Evolutionary conservation across 2,888 invertebrate species (phyloP).

Genomic region (Hypercompe scribonia): DNA sequence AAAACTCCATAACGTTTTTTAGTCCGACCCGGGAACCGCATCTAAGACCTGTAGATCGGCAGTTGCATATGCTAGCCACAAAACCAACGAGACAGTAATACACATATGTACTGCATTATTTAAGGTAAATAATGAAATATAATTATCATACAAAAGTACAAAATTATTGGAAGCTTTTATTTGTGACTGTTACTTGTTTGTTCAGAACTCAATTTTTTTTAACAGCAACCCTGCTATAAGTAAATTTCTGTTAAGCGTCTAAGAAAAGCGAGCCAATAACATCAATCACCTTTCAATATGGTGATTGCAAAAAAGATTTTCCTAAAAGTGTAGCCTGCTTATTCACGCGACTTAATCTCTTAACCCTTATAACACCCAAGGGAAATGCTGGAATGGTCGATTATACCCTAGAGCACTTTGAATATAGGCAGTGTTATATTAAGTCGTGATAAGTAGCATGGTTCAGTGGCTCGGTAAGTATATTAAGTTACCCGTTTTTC

Average conservation of each 20-base stretch:
- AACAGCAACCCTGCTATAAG: background rate
- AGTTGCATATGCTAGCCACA: too few species aligned
- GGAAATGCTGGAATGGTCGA: slow-evolving; percentile 16
- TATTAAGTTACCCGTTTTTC: slow-evolving; percentile 23
- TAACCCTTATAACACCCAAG: slow-evolving; percentile 24
- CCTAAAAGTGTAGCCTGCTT: slow-evolving; percentile 15
- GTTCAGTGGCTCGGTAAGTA: slow-evolving; percentile 3
- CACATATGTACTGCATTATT: too few species aligned
- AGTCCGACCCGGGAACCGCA: too few species aligned
- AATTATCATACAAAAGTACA: too few species aligned
- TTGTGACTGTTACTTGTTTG: background rate
- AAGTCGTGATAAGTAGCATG: slow-evolving; percentile 22
- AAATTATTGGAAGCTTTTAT: background rate
- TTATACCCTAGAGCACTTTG: slow-evolving; percentile 22
- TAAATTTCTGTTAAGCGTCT: background rate
- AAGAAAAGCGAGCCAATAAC: background rate
- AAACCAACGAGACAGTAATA: too few species aligned
- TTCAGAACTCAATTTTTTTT: background rate
- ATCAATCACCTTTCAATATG: slow-evolving; percentile 11
- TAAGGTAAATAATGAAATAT: too few species aligned
- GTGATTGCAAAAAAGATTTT: slow-evolving; percentile 15
- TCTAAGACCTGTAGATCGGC: too few species aligned
- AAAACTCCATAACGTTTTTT: too few species aligned
- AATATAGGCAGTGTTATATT: slow-evolving; percentile 22
- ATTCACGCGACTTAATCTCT: slow-evolving; percentile 25